phyloP scores from a whole-genome alignment of 2,113 vertebrate genomes.

The Collichthys lucidus region DNA sequence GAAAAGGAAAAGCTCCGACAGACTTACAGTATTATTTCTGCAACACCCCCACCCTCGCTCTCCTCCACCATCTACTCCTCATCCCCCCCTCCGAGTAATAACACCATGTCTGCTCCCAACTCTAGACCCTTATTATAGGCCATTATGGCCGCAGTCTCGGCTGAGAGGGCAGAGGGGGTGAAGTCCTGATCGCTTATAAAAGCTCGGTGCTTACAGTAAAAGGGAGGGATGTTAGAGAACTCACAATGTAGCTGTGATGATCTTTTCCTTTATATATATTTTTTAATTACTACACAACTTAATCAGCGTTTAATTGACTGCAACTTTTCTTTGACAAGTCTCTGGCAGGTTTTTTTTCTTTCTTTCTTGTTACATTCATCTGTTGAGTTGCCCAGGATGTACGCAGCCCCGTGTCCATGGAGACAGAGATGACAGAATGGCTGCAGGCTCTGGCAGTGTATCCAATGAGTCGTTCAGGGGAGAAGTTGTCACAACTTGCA shows the following conservation, averaged over 20 bases:
- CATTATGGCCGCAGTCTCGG: conserved; percentile 76
- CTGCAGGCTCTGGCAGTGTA: conserved; percentile 61
- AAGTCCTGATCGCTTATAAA: conserved; percentile 74
- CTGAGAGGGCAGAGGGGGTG: conserved; percentile 73
- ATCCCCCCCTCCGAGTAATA: conserved; percentile 57
- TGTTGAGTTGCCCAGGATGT: conserved; percentile 51
- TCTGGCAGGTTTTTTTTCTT: conserved; percentile 12
- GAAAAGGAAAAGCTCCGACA: conserved; percentile 63
- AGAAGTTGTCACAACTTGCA: conserved; percentile 68
- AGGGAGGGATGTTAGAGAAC: conserved; percentile 9
- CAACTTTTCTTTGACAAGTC: conserved; percentile 39
- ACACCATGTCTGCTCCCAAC: conserved; percentile 73
- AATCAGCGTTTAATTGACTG: conserved; percentile 17
- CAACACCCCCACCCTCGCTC: neutral
- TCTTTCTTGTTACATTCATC: conserved; percentile 24
- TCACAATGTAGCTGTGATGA: conserved; percentile 7
- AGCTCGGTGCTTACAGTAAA: conserved; percentile 53
- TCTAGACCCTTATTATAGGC: conserved; percentile 76
- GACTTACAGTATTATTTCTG: conserved; percentile 59
- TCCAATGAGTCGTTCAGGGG: conserved; percentile 64
- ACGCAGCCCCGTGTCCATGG: conserved; percentile 55
- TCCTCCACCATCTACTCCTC: neutral
- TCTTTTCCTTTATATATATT: neutral
- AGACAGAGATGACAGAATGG: conserved; percentile 61
- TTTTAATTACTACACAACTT: neutral